Percentiles rank a stretch among this genome's conserved stretches.
Conservation (phyloP, 2,797 vertebrate genomes). For the Typhlichthys eigenmanni region DNA sequence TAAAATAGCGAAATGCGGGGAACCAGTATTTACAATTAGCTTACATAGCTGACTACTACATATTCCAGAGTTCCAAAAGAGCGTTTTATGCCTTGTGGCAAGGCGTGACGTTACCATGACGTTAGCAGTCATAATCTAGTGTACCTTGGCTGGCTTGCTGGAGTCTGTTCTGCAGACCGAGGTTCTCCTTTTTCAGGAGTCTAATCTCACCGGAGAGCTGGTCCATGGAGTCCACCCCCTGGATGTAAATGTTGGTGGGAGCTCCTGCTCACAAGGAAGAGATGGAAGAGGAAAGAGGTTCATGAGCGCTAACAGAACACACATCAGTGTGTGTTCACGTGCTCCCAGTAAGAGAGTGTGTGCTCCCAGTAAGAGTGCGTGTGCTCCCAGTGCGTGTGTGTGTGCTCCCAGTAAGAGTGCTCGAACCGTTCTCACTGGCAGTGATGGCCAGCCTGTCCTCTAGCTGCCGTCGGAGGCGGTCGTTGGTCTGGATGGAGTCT, state of each 20-base stretch:
- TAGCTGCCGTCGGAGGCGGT: constrained; percentile 86
- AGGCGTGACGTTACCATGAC: too few species aligned
- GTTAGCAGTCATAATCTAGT: background rate
- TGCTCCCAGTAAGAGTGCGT: background rate
- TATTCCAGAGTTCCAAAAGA: too few species aligned
- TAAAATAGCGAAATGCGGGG: too few species aligned
- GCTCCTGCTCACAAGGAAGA: constrained; percentile 62
- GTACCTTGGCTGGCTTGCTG: constrained; percentile 78
- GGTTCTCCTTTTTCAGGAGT: constrained; percentile 83
- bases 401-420: background rate
- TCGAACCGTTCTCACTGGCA: constrained; percentile 67
- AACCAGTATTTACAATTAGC: too few species aligned
- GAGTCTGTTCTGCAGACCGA: constrained; percentile 74
- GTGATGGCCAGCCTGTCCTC: constrained; percentile 76
- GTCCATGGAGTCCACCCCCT: constrained; percentile 76
- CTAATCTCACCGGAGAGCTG: constrained; percentile 80
- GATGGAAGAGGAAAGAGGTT: background rate
- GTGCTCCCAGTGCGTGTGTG: background rate
- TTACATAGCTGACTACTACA: too few species aligned
- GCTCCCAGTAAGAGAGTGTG: constrained; percentile 1
- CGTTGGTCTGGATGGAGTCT: constrained; percentile 91
- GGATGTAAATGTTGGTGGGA: constrained; percentile 80
- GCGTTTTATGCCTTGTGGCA: too few species aligned
- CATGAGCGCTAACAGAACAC: background rate
- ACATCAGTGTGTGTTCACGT: background rate